A percentile compares a stretch with the other conserved stretches of the same genome.
These are phyloP conservation scores for Agrochola lychnidis DNA, from an alignment of 2,888 invertebrate species.

Conservation along the genomic window DNA sequence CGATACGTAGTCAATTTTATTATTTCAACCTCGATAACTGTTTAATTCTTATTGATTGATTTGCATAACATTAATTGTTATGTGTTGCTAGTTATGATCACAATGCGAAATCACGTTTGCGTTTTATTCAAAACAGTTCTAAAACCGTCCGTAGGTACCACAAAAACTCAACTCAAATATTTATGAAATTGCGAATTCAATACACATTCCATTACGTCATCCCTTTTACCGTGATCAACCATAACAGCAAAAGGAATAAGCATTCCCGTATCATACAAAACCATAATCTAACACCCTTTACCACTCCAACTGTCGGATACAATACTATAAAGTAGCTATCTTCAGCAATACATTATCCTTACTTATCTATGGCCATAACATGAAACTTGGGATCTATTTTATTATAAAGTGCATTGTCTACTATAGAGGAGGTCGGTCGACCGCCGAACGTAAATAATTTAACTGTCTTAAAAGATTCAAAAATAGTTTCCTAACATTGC, in stretches of 20 bases:
- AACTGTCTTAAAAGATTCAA: conserved; percentile 91
- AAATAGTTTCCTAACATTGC: conserved; percentile 91
- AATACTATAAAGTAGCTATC: conserved; percentile 89
- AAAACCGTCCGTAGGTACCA: background rate
- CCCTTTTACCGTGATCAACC: conserved; percentile 75
- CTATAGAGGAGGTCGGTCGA: conserved; percentile 85
- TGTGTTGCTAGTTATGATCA: background rate
- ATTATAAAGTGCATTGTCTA: conserved; percentile 90
- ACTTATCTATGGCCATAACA: conserved; percentile 89
- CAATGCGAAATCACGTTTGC: background rate
- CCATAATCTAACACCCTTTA: conserved; percentile 87
- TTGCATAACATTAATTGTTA: background rate
- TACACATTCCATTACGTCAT: conserved; percentile 64
- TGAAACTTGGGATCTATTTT: conserved; percentile 88
- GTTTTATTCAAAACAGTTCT: background rate
- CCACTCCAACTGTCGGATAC: conserved; percentile 85
- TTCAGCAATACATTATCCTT: conserved; percentile 87
- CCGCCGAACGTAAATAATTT: conserved; percentile 90
- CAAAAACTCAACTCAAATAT: conserved; percentile 52
- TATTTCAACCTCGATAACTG: background rate
- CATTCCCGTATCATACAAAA: conserved; percentile 81
- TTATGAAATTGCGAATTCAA: conserved; percentile 59
- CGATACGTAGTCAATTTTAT: background rate
- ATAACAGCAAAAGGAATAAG: conserved; percentile 82
- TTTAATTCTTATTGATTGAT: background rate